Evolutionary conservation across 2,888 invertebrate genomes (phyloP).

Genomic region (Chydorus sphaericus): DNA sequence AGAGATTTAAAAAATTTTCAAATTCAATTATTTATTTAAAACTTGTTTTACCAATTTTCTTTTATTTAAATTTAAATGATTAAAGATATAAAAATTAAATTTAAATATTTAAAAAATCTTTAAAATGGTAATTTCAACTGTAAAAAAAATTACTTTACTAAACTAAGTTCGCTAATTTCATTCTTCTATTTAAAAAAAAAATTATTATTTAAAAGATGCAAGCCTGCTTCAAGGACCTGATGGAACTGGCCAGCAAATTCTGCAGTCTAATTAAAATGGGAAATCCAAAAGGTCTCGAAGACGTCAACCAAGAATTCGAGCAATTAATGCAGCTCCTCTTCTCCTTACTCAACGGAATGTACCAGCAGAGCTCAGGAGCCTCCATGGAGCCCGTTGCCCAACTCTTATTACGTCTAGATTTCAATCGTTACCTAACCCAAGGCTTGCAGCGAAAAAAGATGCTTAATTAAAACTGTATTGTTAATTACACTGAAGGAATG

Average conservation of each 20-base stretch:
- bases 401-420: slow-evolving; percentile 4
- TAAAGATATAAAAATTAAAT: not conserved
- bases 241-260: not conserved
- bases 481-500: not conserved
- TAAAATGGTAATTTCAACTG: not conserved
- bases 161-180: no score
- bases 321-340: not conserved
- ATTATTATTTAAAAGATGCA: not conserved
- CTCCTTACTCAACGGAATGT: not conserved
- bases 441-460: not conserved
- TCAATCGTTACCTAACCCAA: not conserved
- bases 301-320: not conserved
- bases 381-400: slow-evolving; percentile 1
- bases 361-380: slow-evolving; percentile 3
- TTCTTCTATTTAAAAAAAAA: not conserved
- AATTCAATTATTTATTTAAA: not conserved
- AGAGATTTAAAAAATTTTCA: not conserved
- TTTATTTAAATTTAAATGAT: not conserved
- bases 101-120: not conserved
- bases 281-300: not conserved
- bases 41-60: not conserved
- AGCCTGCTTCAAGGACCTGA: slow-evolving; percentile 6
- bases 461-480: not conserved
- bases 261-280: not conserved
- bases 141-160: not conserved